Percentiles rank a stretch among this genome's conserved stretches.
phyloP scores from a whole-genome alignment of 2,113 vertebrate species.

The Oncorhynchus masou region DNA sequence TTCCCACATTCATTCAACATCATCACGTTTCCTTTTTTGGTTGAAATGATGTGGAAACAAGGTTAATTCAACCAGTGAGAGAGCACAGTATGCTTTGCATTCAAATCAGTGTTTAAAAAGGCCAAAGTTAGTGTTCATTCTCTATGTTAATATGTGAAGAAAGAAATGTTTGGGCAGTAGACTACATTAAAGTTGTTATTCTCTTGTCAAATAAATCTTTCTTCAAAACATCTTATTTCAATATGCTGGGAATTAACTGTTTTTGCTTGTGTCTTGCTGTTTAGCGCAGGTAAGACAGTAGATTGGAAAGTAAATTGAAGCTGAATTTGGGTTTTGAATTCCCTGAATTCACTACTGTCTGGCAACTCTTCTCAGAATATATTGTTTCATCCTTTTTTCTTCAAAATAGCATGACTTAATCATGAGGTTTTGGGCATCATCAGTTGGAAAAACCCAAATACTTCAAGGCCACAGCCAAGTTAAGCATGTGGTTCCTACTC shows the following conservation, averaged over 20 bases:
- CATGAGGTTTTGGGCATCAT: constrained; percentile 17
- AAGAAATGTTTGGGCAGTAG: neutral
- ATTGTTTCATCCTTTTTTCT: constrained; percentile 9
- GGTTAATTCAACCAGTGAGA: neutral
- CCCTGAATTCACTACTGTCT: constrained; percentile 3
- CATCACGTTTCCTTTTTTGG: no score
- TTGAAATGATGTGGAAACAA: no score
- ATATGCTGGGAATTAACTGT: neutral
- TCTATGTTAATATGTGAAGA: neutral
- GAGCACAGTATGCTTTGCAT: neutral
- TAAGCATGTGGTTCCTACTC: neutral
- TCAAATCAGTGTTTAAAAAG: neutral
- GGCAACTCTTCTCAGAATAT: constrained; percentile 3
- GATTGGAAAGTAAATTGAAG: neutral
- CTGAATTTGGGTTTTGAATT: neutral
- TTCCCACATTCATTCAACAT: no score
- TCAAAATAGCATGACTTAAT: constrained; percentile 14
- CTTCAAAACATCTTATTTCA: neutral
- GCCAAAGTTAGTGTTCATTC: neutral
- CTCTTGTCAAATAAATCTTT: neutral
- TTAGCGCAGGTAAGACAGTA: neutral
- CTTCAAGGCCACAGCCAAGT: neutral
- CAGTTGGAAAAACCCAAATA: constrained; percentile 31
- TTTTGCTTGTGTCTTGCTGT: neutral
- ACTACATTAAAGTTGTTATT: neutral